Conservation (phyloP, 1,140 invertebrate genomes). For the Formica selysi region DNA sequence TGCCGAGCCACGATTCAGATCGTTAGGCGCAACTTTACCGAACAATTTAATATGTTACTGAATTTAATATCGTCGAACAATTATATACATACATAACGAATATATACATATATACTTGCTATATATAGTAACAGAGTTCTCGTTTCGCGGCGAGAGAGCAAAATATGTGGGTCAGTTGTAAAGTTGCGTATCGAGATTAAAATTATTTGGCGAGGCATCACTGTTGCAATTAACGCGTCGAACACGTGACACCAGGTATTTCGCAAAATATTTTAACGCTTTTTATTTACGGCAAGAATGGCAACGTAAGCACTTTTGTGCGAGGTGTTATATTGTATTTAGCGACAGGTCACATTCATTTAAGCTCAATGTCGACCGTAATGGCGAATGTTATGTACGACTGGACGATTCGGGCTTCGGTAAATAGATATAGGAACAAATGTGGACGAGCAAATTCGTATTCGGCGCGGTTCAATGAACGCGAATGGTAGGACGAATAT, state of each 20-base stretch:
- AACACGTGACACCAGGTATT: neutral
- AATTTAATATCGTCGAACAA: too few relatives aligned
- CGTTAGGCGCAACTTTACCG: slow-evolving; percentile 15
- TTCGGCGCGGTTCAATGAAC: slow-evolving; percentile 33
- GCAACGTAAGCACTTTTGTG: slow-evolving; percentile 23
- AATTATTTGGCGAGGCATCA: slow-evolving; percentile 8
- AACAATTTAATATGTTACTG: slow-evolving; percentile 8
- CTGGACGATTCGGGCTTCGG: slow-evolving; percentile 24
- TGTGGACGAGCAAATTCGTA: slow-evolving; percentile 17
- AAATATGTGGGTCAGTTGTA: neutral
- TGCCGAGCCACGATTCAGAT: neutral
- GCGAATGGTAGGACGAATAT: slow-evolving; percentile 20
- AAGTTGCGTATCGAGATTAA: slow-evolving; percentile 10
- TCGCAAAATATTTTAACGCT: neutral
- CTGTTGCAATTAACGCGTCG: slow-evolving; percentile 19
- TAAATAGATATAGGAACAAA: slow-evolving; percentile 47
- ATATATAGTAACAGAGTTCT: neutral
- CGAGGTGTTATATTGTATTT: neutral
- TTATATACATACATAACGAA: too few relatives aligned
- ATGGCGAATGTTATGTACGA: slow-evolving; percentile 16
- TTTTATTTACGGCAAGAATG: neutral
- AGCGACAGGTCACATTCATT: slow-evolving; percentile 33
- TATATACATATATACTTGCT: too few relatives aligned
- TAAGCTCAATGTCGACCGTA: slow-evolving; percentile 24
- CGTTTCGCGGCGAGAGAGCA: neutral